Conservation (phyloP, 35 echinoderm and acorn worm genomes). For the Diadema setosum region DNA sequence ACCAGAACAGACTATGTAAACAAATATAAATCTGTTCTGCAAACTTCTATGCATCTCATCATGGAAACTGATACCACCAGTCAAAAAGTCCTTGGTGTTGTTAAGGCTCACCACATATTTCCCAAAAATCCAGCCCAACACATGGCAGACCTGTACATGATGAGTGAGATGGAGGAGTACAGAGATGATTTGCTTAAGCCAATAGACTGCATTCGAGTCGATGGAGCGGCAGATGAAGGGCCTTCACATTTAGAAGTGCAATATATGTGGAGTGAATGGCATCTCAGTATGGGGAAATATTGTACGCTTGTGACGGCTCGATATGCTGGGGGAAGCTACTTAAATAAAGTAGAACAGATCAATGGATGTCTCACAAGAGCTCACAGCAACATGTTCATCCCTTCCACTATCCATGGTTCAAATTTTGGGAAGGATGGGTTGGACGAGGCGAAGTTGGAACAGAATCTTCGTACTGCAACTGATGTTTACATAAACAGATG, state of each 20-base stretch:
- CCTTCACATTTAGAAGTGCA: slow-evolving; percentile 41
- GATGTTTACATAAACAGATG: slow-evolving; percentile 43
- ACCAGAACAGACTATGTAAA: slow-evolving; percentile 47
- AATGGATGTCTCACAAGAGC: slow-evolving; percentile 44
- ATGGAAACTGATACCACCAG: slow-evolving; percentile 20
- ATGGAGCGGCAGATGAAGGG: slow-evolving; percentile 43
- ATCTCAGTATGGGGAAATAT: slow-evolving; percentile 14
- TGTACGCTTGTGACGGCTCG: slow-evolving; percentile 37
- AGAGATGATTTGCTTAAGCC: background rate
- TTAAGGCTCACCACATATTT: slow-evolving; percentile 18
- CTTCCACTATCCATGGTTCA: slow-evolving; percentile 48
- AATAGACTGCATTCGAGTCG: slow-evolving; percentile 38
- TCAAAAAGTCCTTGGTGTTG: slow-evolving; percentile 21
- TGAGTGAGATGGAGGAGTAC: slow-evolving; percentile 24
- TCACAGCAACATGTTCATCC: slow-evolving; percentile 35
- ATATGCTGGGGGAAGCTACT: slow-evolving; percentile 48
- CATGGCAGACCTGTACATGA: slow-evolving; percentile 29
- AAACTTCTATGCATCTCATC: slow-evolving; percentile 39
- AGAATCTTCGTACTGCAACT: slow-evolving; percentile 19
- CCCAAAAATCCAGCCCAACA: slow-evolving; percentile 31
- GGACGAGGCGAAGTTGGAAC: slow-evolving; percentile 17
- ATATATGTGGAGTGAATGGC: slow-evolving; percentile 48
- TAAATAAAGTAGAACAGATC: slow-evolving; percentile 29
- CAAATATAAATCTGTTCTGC: slow-evolving; percentile 50
- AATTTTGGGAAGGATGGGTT: slow-evolving; percentile 27